Base-by-base conservation (phyloP, 2,113 vertebrate genomes). In the Cavia porcellus region DNA sequence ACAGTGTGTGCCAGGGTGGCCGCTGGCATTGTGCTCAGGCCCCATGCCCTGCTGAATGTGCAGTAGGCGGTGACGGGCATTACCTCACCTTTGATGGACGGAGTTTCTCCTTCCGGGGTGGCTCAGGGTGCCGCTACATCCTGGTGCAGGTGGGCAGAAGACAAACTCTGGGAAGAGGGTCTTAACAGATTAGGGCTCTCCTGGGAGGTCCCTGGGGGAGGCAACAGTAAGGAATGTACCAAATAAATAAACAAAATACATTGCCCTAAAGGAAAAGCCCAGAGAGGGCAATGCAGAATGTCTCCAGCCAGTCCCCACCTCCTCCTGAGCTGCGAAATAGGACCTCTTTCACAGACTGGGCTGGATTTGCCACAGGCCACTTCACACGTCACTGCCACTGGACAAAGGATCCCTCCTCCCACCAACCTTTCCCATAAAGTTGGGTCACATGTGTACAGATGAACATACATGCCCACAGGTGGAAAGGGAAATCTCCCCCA, bases 11-110 rank as follows among this genome's bases (percentile, higher is more conserved):
- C 97, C 98, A 38, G 89, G 98, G 98, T 0, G 99, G 99, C 1
- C 98, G 93, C 91, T 99, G 99, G 99, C 98, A 97, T 77, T 99
- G 99, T 42, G 97, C 98, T 5, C 98, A 96, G 94, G 99, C 99
- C 82, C 99, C 75, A 11, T 99, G 99, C 32, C 98, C 99, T 0
- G 99, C 99, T 0, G 99, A 99, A 97, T 99, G 99, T 59, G 84
- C 90, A 0, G 96, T 99, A 89, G 98, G 99, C 11, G 99, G 99
- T 0, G 98, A 98, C 0, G 97, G 98, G 7, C 99, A 99, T 94
- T 99, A 99, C 66, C 79, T 98, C 96, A 99, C 99, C 47, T 99
- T 99, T 24, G 99, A 99, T 93, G 98, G 98, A 96, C 99, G 98
- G 96, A 98, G 98, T 95, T 99, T 99, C 96, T 98, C 98, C 5